Base-by-base conservation (phyloP, 2,797 vertebrate genomes). In the Eulemur rubriventer region DNA sequence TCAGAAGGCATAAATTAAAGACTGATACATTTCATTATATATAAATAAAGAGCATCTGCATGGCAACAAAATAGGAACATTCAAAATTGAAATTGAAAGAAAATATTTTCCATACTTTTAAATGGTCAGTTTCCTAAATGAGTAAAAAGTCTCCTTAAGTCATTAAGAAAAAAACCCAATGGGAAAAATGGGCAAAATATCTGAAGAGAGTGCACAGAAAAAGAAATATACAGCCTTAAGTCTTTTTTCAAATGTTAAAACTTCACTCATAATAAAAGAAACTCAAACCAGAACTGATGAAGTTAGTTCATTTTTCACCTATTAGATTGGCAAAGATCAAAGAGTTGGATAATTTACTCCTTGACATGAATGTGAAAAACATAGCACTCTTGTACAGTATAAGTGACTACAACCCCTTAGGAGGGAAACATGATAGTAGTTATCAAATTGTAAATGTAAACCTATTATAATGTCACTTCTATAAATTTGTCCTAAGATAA, bases 211-310 rank as follows among this genome's bases (percentile, higher is more conserved):
- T 76, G 11, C 20, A 63, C 6, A 87, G 30, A 72, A 78, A 82
- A 79, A 59, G 10, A 90, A 81, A 84, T 26, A 41, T 0, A 70
- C 18, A 67, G 2, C 7, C 2, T 69, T 69, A 70, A 72, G 46
- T 69, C 0, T 75, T 78, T 43, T 82, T 50, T 78, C n/a, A 75
- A 11, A 65, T 79, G 24, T 88, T 95, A 86, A 85, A 76, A 80
- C 2, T 89, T 94, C 35, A 87, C 48, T 90, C 46, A 79, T 61
- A 87, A 50, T 89, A 88, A 55, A 81, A 70, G 59, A 75, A 91
- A 91, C 52, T 81, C 22, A 93, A 81, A 73, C 80, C 0, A 87
- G 83, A 94, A 50, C 28, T 92, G 72, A 65, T 85, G 24, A 89
- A 70, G 20, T 85, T 92, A 48, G 14, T 82, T 83, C 4, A 17